phyloP scores from a whole-genome alignment of 2,113 vertebrate genomes.

The Ia io region DNA sequence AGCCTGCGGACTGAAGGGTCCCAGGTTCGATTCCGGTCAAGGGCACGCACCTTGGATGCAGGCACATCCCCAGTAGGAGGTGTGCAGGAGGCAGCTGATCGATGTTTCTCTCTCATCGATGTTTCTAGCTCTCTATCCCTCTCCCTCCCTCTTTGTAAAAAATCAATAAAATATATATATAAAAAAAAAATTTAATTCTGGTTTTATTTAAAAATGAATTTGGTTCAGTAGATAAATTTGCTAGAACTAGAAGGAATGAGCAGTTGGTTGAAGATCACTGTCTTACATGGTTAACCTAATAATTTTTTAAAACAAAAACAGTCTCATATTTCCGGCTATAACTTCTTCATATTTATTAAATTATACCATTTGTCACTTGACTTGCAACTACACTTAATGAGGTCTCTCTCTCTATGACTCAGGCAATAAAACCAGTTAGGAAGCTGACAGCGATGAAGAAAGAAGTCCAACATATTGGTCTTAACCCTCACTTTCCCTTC shows the following conservation, averaged over 20 bases:
- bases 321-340: not conserved
- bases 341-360: constrained; percentile 29
- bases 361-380: not conserved
- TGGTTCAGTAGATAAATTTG: not conserved
- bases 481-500: not conserved
- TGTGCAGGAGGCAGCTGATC: too few species aligned
- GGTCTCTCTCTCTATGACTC: not conserved
- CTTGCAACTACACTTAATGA: not conserved
- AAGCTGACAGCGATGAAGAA: not conserved
- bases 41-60: too few species aligned
- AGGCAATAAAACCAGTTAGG: not conserved
- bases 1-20: too few species aligned
- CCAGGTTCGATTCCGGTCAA: too few species aligned
- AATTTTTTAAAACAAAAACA: not conserved
- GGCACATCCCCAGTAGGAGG: too few species aligned
- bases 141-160: too few species aligned
- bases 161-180: too few species aligned
- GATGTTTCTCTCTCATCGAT: too few species aligned
- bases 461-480: not conserved
- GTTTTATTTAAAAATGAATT: not conserved
- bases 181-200: not conserved
- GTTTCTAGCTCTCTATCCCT: too few species aligned
- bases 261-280: not conserved
- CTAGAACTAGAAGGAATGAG: not conserved
- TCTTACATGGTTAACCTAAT: not conserved